phyloP scores from a whole-genome alignment of 2,888 invertebrate species.

The Sphecodes monilicornis region DNA sequence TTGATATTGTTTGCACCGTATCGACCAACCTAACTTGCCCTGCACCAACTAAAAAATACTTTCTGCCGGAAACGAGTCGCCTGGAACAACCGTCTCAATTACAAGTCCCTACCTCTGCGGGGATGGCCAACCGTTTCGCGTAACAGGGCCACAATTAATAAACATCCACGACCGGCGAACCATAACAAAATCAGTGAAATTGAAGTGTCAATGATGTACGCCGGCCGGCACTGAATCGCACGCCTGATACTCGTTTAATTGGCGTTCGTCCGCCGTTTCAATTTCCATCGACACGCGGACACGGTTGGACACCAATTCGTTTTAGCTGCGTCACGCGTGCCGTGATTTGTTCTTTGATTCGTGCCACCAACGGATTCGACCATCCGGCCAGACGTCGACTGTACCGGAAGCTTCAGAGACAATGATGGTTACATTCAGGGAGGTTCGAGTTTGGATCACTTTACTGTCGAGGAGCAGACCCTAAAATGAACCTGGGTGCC shows the following conservation, averaged over 20 bases:
- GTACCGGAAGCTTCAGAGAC: not conserved
- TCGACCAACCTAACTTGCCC: not conserved
- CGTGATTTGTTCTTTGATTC: not conserved
- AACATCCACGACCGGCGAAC: constrained; percentile 31
- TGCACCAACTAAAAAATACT: constrained; percentile 1
- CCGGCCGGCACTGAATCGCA: constrained; percentile 20
- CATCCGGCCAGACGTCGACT: not conserved
- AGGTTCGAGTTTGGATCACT: not conserved
- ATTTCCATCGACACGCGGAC: constrained; percentile 36
- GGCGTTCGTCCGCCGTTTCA: constrained; percentile 33
- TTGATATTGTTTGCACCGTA: not conserved
- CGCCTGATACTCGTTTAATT: constrained; percentile 35
- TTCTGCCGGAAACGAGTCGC: not conserved
- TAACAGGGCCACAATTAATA: constrained; percentile 32
- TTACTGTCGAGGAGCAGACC: no score
- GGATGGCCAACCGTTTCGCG: constrained; percentile 2
- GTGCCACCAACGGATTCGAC: not conserved
- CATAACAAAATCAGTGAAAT: constrained; percentile 38
- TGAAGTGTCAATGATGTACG: constrained; percentile 37
- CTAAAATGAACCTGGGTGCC: no score
- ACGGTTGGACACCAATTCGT: constrained; percentile 26
- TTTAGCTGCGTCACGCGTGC: constrained; percentile 10
- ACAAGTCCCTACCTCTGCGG: not conserved
- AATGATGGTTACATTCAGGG: not conserved
- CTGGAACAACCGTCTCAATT: constrained; percentile 15